Conservation (phyloP, 2,888 invertebrate species). For the Xestobium rufovillosum region DNA sequence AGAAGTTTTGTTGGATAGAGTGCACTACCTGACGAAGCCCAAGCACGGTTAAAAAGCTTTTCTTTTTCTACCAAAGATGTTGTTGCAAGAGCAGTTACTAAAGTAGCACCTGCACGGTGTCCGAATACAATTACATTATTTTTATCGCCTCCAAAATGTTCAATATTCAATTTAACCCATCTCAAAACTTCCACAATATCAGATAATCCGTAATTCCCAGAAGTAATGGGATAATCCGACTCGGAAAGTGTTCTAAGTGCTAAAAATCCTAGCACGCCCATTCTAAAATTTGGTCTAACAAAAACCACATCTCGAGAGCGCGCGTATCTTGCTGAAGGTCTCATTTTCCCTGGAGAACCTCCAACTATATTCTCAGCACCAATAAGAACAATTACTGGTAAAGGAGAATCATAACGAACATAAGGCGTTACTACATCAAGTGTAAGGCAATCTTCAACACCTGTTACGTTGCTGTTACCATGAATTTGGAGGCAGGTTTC, state of each 20-base stretch:
- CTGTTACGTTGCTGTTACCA: slow-evolving; percentile 57
- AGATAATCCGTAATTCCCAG: slow-evolving; percentile 80
- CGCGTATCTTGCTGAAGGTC: slow-evolving; percentile 71
- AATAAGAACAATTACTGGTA: slow-evolving; percentile 77
- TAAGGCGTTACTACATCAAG: slow-evolving; percentile 77
- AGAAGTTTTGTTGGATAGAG: slow-evolving; percentile 62
- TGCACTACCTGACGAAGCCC: slow-evolving; percentile 73
- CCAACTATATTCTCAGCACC: slow-evolving; percentile 74
- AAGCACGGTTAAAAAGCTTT: slow-evolving; percentile 65
- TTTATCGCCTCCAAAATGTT: slow-evolving; percentile 76
- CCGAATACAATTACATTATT: slow-evolving; percentile 73
- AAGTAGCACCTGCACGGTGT: slow-evolving; percentile 73
- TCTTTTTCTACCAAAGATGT: slow-evolving; percentile 52
- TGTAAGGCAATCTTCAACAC: slow-evolving; percentile 74
- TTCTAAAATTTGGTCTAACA: slow-evolving; percentile 78
- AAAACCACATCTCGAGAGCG: slow-evolving; percentile 74
- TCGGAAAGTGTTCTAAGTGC: slow-evolving; percentile 64
- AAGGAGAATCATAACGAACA: slow-evolving; percentile 66
- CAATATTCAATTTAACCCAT: slow-evolving; percentile 77
- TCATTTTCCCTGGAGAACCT: slow-evolving; percentile 62
- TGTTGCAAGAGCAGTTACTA: slow-evolving; percentile 68
- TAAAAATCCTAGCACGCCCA: slow-evolving; percentile 60
- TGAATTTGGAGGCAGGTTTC: slow-evolving; percentile 64
- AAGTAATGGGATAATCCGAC: slow-evolving; percentile 62
- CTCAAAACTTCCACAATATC: slow-evolving; percentile 69